These are phyloP conservation scores for Galerucella pusilla DNA, from an alignment of 2,888 invertebrate genomes.

Conservation along the genomic window DNA sequence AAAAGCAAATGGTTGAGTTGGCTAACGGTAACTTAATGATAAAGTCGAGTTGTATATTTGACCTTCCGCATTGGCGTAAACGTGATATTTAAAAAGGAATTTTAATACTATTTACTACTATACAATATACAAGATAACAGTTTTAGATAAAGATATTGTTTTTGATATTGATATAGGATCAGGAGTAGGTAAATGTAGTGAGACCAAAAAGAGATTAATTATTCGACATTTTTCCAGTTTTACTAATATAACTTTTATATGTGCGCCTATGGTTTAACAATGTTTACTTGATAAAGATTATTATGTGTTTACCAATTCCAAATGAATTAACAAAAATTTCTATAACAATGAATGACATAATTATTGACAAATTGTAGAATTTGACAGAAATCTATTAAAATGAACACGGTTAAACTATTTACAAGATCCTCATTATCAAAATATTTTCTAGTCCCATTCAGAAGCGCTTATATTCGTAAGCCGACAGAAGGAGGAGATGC, in stretches of 20 bases:
- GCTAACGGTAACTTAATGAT: not conserved
- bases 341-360: not conserved
- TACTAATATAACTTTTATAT: not conserved
- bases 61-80: not conserved
- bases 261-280: not conserved
- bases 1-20: not conserved
- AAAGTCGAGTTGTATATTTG: not conserved
- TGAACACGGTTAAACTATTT: slow-evolving; percentile 27
- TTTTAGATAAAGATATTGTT: too few species aligned
- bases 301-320: not conserved
- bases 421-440: slow-evolving; percentile 28
- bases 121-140: too few species aligned
- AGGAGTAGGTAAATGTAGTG: too few species aligned
- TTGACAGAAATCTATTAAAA: slow-evolving; percentile 20
- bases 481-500: slow-evolving; percentile 61
- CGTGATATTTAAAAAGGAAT: not conserved
- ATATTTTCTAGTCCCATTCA: slow-evolving; percentile 22
- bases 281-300: not conserved
- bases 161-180: too few species aligned
- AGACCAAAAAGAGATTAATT: too few species aligned
- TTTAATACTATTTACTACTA: not conserved
- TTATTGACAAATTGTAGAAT: not conserved
- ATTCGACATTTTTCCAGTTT: not conserved
- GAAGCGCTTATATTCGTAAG: slow-evolving; percentile 30
- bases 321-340: not conserved